Evolutionary conservation across 2,888 invertebrate genomes (phyloP), one percentile per base, ranked within the genome.

Genomic region (Emmelina monodactyla): DNA sequence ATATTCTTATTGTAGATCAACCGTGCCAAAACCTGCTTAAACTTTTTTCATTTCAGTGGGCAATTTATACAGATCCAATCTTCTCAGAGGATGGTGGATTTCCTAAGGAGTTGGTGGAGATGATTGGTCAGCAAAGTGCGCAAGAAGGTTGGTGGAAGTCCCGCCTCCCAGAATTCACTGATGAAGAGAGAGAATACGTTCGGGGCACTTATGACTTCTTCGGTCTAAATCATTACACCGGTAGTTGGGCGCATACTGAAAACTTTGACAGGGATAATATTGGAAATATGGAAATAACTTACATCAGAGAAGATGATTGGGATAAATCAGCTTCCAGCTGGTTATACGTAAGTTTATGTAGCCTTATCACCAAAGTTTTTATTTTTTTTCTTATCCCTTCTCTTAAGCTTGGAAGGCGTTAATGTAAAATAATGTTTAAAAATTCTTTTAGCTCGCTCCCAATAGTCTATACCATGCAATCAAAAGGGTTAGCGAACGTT

Each of bases 171-270:
- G 47, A 50, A n/a, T 81, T 82, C 45, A 67, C 71, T 0, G 50
- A 57, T 9, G 62, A 70, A 33, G 80, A 82, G 54, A 53, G 46
- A 5, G 43, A 42, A 0, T 57, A 60, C 2, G 56, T 60, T 1
- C 56, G 49, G 33, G 76, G 76, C 2, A 13, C 64, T 1, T 43
- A 49, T 0, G 76, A 76, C 40, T 78, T 73, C 50, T 61, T 72
- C 12, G 72, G 89, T 1, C 66, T 91, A 2, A 91, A 91, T 50
- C 83, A 87, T 39, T 92, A 91, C n/a, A 82, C 83, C 1, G 62
- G 82, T 1, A 55, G n/a, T 4, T 39, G 41, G 3, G 39, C 47
- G 11, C 52, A 48, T 28, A 48, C 49, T n/a, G n/a, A n/a, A n/a
- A n/a, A n/a, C n/a, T n/a, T n/a, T n/a, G n/a, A n/a, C n/a, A n/a